Base-by-base conservation (phyloP, 2,113 vertebrate species). In the Pogona vitticeps region DNA sequence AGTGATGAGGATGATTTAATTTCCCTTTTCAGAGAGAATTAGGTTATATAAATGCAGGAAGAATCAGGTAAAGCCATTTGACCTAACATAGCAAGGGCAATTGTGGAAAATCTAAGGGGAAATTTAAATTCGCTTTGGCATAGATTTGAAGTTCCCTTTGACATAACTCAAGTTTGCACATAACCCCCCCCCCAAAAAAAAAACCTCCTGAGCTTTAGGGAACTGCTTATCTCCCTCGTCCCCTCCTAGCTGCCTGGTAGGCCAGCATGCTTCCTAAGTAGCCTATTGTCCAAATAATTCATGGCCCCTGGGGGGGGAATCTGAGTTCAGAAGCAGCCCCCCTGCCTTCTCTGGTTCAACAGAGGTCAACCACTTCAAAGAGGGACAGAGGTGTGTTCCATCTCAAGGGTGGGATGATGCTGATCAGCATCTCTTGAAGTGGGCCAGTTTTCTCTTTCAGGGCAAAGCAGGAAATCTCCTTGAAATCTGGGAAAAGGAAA, bases 311-410 rank as follows among this genome's bases (percentile, higher is more conserved):
- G 90, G 75, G 56, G 90, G 75, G 86, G 87, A 84, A 89, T 17
- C 20, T 13, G 88, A 86, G 91, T 89, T 90, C 86, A 89, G 93
- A 67, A 89, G 90, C 91, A 67, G 67, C 67, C 56, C 89, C 70
- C 76, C 67, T 61, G 90, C 70, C 76, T 31, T 77, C 88, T 83
- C 56, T 72, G 18, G 89, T 71, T 90, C 84, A 73, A 86, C 81
- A 81, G 89, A 90, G 93, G 89, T 90, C 94, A 91, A 90, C 78
- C 92, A 88, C 95, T 91, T 93, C 95, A 93, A 93, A 94, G 93
- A 59, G 40, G 58, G 59, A 56, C 1, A 0, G 79, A 17, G 77
- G 91, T 84, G 90, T 70, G 85, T 89, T 76, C 0, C 21, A 81
- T 84, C 91, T 86, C 86, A 12, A 81, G 71, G 88, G 59, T 82